A percentile compares a stretch with the other conserved stretches of the same genome.
phyloP scores from a whole-genome alignment of 2,113 vertebrate species.

The Erinaceus europaeus region DNA sequence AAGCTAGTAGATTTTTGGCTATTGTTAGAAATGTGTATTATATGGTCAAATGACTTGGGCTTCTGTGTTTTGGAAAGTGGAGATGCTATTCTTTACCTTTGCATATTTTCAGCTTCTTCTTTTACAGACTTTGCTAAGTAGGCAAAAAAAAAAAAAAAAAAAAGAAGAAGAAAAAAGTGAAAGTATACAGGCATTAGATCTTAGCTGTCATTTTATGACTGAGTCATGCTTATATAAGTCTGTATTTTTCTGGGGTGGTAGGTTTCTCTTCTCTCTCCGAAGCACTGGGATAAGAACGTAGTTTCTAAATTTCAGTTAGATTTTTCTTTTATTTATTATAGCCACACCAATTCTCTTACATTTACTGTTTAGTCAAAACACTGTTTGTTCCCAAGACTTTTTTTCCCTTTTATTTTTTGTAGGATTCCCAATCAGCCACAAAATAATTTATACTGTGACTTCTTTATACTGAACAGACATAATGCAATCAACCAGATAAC shows the following conservation, averaged over 20 bases:
- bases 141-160: background rate
- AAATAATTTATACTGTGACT: no score
- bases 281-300: background rate
- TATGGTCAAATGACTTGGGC: no score
- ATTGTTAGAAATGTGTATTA: background rate
- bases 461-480: background rate
- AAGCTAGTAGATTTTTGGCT: background rate
- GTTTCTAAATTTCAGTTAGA: background rate
- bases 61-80: background rate
- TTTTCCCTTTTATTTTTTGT: background rate
- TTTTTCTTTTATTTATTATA: background rate
- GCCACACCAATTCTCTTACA: background rate
- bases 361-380: background rate
- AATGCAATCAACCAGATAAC: background rate
- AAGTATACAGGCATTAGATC: background rate
- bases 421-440: background rate
- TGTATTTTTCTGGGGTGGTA: background rate
- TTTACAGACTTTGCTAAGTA: background rate
- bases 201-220: background rate
- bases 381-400: background rate
- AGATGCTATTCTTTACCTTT: background rate
- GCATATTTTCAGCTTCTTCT: background rate
- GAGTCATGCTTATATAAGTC: background rate
- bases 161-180: background rate
- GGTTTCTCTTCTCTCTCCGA: background rate